Evolutionary conservation across 2,888 invertebrate species (phyloP).

Genomic region (Chrysolina americana): DNA sequence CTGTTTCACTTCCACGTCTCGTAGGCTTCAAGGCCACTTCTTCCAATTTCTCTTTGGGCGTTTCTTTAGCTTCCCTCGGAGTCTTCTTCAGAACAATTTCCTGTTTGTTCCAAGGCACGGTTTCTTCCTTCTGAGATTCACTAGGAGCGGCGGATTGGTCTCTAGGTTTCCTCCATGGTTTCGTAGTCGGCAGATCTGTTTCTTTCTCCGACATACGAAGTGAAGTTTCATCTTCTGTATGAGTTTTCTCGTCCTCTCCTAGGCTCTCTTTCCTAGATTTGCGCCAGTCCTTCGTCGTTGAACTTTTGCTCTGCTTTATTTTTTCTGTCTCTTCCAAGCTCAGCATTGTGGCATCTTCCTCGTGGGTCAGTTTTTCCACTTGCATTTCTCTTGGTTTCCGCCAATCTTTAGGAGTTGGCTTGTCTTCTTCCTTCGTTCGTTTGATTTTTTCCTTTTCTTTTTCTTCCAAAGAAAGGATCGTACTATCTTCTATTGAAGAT

Average conservation of each 20-base stretch:
- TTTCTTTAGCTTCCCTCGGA: slow-evolving; percentile 68
- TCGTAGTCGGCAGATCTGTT: slow-evolving; percentile 11
- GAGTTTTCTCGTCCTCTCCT: not conserved
- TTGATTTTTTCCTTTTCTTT: slow-evolving; percentile 34
- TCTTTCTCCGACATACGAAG: slow-evolving; percentile 43
- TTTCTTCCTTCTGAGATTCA: slow-evolving; percentile 62
- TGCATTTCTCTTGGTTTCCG: slow-evolving; percentile 62
- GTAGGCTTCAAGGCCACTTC: slow-evolving; percentile 72
- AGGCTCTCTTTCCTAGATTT: slow-evolving; percentile 4
- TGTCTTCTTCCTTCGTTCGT: slow-evolving; percentile 27
- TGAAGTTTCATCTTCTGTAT: not conserved
- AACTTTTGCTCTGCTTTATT: slow-evolving; percentile 30
- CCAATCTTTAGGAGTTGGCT: slow-evolving; percentile 65
- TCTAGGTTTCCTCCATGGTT: slow-evolving; percentile 29
- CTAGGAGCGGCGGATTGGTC: slow-evolving; percentile 13
- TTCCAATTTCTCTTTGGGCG: slow-evolving; percentile 67
- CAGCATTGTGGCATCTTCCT: slow-evolving; percentile 60
- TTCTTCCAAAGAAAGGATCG: slow-evolving; percentile 63
- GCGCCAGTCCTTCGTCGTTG: slow-evolving; percentile 39
- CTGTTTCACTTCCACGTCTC: slow-evolving; percentile 36
- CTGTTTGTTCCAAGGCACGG: slow-evolving; percentile 75
- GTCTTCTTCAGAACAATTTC: slow-evolving; percentile 70
- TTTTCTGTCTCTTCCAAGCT: slow-evolving; percentile 59
- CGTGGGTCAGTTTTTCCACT: slow-evolving; percentile 49
- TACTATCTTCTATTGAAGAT: slow-evolving; percentile 57